Base-by-base conservation (phyloP, 2,113 vertebrate genomes). In the Atrichornis clamosus region DNA sequence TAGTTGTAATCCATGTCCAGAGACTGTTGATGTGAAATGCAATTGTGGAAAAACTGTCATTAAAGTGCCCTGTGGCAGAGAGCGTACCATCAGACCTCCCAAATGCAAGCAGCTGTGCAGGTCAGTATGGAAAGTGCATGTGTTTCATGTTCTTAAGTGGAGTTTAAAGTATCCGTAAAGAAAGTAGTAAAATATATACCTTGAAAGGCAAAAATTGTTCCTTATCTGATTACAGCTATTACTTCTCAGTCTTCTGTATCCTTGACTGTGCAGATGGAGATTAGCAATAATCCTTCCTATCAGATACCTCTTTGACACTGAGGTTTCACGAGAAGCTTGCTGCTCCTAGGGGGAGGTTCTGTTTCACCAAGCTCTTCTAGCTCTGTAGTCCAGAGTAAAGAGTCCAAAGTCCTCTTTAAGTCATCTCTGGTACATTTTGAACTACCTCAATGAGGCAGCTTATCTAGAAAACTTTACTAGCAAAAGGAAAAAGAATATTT, bases 1-100 rank as follows among this genome's bases (percentile, higher is more conserved):
- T 75, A 98, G 98, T 89, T 99, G 99, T 96, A 99, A 99, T 94
- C 99, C 98, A 2, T 99, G 99, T 85, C 98, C 98, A 2, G 98
- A 98, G 97, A 98, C 97, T 15, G 97, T 99, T 28, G 97, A 98
- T 76, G 98, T 99, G 75, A 98, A 98, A 81, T 99, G 99, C 93
- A 98, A 67, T 35, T 99, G 99, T 87, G 98, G 98, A 19, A 97
- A 89, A 67, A 98, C 98, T 28, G 96, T 97, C 65, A 97, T 99
- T 58, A 98, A 97, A 62, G 98, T 99, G 28, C 98, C 98, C 33
- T 99, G 99, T 97, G 99, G 99, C 53, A 97, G 99, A 95, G 99
- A 99, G 91, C 98, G 98, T 11, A 99, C 97, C 88, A 99, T 99
- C 73, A 98, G 97, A 88, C 98, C 99, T 42, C 99, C 98, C 19